A percentile compares a stretch with the other conserved stretches of the same genome.
phyloP scores from a whole-genome alignment of 2,797 vertebrate species.

The Lithobates sylvaticus region DNA sequence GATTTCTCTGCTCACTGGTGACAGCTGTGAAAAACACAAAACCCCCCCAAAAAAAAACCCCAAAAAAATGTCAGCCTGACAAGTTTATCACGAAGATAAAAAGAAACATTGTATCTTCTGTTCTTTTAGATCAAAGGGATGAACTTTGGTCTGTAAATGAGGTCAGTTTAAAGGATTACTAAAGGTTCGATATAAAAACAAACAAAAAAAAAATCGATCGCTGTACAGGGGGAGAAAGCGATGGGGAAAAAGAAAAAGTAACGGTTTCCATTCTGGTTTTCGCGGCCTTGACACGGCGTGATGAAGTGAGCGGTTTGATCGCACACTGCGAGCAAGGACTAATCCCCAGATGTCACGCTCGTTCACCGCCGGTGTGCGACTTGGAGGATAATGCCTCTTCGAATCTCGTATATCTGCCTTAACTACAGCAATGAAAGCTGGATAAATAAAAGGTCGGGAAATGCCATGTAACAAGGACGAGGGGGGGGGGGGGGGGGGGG shows the following conservation, averaged over 20 bases:
- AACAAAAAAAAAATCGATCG: background rate
- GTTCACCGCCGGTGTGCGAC: background rate
- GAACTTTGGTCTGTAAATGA: no score
- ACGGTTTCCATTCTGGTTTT: conserved; percentile 15
- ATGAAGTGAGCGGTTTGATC: conserved; percentile 31
- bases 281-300: conserved; percentile 15
- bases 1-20: no score
- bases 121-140: no score
- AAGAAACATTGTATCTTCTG: no score
- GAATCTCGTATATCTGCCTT: conserved; percentile 11
- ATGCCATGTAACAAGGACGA: background rate
- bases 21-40: no score
- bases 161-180: no score
- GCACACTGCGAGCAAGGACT: conserved; percentile 28
- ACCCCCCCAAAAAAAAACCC: no score
- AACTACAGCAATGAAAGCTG: accelerated
- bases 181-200: no score
- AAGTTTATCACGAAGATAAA: no score
- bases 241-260: background rate
- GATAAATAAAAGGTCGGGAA: background rate
- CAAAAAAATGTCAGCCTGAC: no score
- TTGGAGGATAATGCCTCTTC: conserved; percentile 9
- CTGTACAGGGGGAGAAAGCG: background rate
- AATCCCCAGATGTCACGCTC: background rate
- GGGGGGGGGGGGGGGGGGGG: no score